Conservation (phyloP, 1,140 invertebrate species). For the Mizuhopecten yessoensis region DNA sequence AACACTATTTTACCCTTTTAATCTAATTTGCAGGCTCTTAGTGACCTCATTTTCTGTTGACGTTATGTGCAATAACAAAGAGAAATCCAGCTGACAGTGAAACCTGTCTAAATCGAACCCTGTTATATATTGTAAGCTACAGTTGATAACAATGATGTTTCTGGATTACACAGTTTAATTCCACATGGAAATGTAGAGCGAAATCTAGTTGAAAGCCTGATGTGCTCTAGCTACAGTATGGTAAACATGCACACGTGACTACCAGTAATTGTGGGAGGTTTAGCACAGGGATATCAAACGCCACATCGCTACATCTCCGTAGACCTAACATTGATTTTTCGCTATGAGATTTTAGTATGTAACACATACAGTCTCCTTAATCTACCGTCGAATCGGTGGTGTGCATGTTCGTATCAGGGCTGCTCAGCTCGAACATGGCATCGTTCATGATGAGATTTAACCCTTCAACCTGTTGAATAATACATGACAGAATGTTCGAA, state of each 20-base stretch:
- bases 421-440: not conserved
- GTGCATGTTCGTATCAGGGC: not conserved
- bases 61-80: too few species aligned
- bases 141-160: too few species aligned
- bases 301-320: slow-evolving; percentile 3
- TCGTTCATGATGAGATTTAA: not conserved
- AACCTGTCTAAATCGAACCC: too few species aligned
- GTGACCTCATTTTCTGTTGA: too few species aligned
- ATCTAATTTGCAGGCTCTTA: too few species aligned
- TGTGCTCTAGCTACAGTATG: not conserved
- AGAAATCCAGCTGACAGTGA: too few species aligned
- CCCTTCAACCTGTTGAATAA: not conserved
- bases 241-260: not conserved
- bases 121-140: too few species aligned
- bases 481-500: not conserved
- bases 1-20: too few species aligned
- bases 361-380: not conserved
- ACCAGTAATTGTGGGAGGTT: not conserved
- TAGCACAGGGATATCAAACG: not conserved
- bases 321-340: slow-evolving; percentile 28
- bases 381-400: not conserved
- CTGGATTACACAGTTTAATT: not conserved
- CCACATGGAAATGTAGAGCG: not conserved
- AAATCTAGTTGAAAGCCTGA: not conserved
- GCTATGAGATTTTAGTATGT: not conserved